phyloP scores from a whole-genome alignment of 1,140 invertebrate species.

The Drosophila rufa region DNA sequence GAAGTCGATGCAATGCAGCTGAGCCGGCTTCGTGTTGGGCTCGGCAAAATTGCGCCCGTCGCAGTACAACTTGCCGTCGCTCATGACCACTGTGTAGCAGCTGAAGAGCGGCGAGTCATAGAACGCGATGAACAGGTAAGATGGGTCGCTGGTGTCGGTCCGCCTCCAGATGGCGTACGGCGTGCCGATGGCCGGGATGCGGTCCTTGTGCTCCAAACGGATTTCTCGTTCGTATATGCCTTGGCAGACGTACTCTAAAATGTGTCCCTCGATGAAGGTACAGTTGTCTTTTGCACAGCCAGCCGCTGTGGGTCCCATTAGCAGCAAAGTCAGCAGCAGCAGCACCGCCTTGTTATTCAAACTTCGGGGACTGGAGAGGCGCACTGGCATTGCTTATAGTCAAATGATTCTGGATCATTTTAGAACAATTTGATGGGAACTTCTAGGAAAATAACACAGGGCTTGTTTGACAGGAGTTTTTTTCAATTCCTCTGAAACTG shows the following conservation, averaged over 20 bases:
- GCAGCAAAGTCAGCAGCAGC: constrained; percentile 35
- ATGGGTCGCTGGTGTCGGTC: constrained; percentile 35
- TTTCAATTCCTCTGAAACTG: background rate
- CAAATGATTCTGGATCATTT: constrained; percentile 73
- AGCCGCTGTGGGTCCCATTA: constrained; percentile 21
- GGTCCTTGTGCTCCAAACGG: constrained; percentile 58
- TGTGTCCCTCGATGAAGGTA: constrained; percentile 58
- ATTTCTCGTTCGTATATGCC: constrained; percentile 39
- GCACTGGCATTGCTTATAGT: constrained; percentile 74
- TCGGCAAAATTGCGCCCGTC: constrained; percentile 47
- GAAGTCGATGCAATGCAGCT: constrained; percentile 57
- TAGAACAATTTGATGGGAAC: constrained; percentile 55
- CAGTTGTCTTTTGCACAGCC: constrained; percentile 33
- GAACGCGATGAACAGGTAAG: constrained; percentile 56
- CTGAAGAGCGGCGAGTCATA: constrained; percentile 59
- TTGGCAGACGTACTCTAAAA: constrained; percentile 61
- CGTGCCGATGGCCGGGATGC: constrained; percentile 41
- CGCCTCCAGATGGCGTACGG: constrained; percentile 67
- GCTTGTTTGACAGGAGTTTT: constrained; percentile 25
- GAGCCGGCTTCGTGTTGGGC: constrained; percentile 6
- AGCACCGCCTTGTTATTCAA: constrained; percentile 53
- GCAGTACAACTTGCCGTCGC: constrained; percentile 52
- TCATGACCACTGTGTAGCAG: constrained; percentile 51
- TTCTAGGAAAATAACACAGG: constrained; percentile 41
- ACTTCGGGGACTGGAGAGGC: constrained; percentile 56